Evolutionary conservation across 2,888 invertebrate species (phyloP), one percentile per base, ranked within the genome.

Genomic region (Vannuccia rotundouncinata): DNA sequence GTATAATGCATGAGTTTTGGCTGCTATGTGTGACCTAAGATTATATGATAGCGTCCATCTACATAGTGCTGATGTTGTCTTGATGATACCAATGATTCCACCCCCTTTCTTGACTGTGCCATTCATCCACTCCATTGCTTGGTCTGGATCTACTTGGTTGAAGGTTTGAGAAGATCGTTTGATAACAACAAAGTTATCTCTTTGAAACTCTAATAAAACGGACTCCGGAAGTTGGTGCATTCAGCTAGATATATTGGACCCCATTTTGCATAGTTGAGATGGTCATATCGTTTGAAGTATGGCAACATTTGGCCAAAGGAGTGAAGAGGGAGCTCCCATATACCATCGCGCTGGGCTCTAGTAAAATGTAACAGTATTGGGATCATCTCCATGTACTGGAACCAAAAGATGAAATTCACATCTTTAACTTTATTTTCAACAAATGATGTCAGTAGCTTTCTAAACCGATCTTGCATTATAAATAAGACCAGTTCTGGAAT

Each of bases 241-340:
- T 83, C 83, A 10, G 81, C 1, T 27, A 83, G 74, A 66, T 82
- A 83, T 22, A 83, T 79, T 22, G 82, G 78, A 0, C 82, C 82
- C 82, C 82, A 83, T 60, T 82, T 29, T 0, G 81, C 77, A 76
- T 83, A 82, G 25, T 83, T 82, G 2, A 27, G 10, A 31, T 83
- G 82, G 73, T 82, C 82, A 78, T 81, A 83, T 0, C 29, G 59
- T 13, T 81, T 79, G 0, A 82, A 13, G 75, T 80, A 83, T 28
- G 82, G 81, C 28, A 82, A 45, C 82, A 83, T 82, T 0, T 78
- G 78, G 10, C 79, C 29, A 77, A 81, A 83, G 10, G 82, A 5
- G 17, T 79, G 75, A 1, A 83, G 31, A 73, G 82, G 81, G 0
- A 83, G 76, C 29, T 66, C 0, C 82, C 82, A 81, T 59, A 79